These are phyloP conservation scores for Drosophila sp. DNA, from an alignment of 1,140 invertebrate genomes.

Conservation along the genomic window DNA sequence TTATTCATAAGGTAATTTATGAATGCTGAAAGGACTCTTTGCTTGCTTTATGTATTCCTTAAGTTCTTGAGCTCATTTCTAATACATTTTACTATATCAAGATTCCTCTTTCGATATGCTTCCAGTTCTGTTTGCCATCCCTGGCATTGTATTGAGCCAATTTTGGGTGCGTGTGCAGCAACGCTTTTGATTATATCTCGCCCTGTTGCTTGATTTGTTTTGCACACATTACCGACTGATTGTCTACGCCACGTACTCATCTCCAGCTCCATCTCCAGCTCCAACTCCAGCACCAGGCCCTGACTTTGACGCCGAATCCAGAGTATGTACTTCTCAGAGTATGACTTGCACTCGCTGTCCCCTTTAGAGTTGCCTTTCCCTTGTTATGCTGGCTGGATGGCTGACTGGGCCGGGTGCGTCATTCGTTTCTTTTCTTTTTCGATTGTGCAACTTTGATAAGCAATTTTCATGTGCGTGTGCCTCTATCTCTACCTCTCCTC, in stretches of 20 bases:
- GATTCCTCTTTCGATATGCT: too few species aligned
- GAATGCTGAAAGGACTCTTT: too few species aligned
- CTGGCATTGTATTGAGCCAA: conserved; percentile 36
- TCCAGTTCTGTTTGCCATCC: conserved; percentile 31
- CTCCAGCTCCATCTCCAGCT: background rate
- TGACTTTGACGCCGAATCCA: conserved; percentile 25
- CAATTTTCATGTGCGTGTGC: conserved; percentile 59
- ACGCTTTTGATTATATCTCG: conserved; percentile 65
- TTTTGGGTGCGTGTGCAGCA: conserved; percentile 21
- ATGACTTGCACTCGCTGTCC: conserved; percentile 42
- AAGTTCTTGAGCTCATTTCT: too few species aligned
- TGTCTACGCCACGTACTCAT: conserved; percentile 66
- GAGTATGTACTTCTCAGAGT: conserved; percentile 18
- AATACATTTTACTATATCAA: too few species aligned
- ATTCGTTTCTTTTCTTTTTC: conserved; percentile 35
- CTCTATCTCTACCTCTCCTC: conserved; percentile 17
- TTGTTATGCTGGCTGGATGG: conserved; percentile 39
- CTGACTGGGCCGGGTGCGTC: conserved; percentile 47
- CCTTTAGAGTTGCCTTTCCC: conserved; percentile 16
- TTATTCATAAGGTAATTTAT: too few species aligned
- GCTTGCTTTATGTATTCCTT: too few species aligned
- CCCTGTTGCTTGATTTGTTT: conserved; percentile 75
- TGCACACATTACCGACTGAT: conserved; percentile 75
- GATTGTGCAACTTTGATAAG: conserved; percentile 77
- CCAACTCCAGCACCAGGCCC: background rate